phyloP scores from a whole-genome alignment of 2,888 invertebrate species.

The Dusona sp. region DNA sequence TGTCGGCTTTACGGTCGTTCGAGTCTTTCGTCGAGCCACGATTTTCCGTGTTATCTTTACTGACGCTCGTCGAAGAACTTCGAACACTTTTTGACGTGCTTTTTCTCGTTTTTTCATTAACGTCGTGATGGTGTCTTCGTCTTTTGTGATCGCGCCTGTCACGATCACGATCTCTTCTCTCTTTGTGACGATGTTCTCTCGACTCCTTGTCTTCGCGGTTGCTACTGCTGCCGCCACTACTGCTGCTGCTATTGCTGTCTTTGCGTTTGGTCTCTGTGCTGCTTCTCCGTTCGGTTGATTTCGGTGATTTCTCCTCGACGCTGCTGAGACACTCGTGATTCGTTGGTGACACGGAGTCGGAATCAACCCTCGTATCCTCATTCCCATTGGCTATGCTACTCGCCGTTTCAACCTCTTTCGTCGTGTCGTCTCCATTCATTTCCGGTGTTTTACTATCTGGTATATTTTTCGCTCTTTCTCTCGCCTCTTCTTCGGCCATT shows the following conservation, averaged over 20 bases:
- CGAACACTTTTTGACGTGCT: conserved; percentile 44
- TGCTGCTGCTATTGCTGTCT: conserved; percentile 36
- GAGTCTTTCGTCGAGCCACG: conserved; percentile 32
- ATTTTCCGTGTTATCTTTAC: conserved; percentile 47
- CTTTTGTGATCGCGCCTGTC: conserved; percentile 75
- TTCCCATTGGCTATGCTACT: conserved; percentile 1
- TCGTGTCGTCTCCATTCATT: conserved; percentile 34
- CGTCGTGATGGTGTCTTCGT: conserved; percentile 66
- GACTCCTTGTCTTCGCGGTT: conserved; percentile 73
- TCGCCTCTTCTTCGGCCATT: conserved; percentile 83
- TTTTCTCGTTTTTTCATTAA: conserved; percentile 52
- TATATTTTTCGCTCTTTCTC: conserved; percentile 75
- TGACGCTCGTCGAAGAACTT: conserved; percentile 18
- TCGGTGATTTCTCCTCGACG: conserved; percentile 75
- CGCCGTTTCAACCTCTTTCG: conserved; percentile 44
- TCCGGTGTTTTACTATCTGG: conserved; percentile 6
- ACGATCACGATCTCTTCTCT: conserved; percentile 74
- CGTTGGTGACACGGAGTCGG: conserved; percentile 51
- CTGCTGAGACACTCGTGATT: conserved; percentile 67
- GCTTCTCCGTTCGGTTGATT: conserved; percentile 43
- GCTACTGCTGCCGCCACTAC: conserved; percentile 40
- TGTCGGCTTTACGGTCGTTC: conserved; percentile 45
- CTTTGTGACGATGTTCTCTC: conserved; percentile 74
- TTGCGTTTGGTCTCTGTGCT: conserved; percentile 35
- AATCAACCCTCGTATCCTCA: background rate